Conservation (phyloP, 2,113 vertebrate genomes). For the Poeciliopsis turrubarensis region DNA sequence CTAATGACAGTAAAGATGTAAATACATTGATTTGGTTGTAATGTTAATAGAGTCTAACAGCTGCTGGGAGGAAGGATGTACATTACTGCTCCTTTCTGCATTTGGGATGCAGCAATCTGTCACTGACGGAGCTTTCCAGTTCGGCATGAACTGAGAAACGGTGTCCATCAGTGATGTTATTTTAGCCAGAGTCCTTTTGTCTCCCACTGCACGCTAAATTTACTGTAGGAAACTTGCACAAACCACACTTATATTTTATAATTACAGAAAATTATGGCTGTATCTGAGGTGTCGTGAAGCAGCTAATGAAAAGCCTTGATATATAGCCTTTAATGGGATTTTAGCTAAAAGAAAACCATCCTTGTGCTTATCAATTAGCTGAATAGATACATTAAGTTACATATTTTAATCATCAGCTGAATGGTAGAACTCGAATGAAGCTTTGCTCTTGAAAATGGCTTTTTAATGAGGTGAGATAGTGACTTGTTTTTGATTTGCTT, state of each 20-base stretch:
- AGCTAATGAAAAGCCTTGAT: conserved; percentile 66
- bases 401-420: conserved; percentile 79
- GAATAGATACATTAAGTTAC: conserved; percentile 78
- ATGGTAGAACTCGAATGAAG: conserved; percentile 74
- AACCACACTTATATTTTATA: conserved; percentile 24
- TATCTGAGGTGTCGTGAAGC: conserved; percentile 39
- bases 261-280: conserved; percentile 49
- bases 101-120: no score
- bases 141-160: no score
- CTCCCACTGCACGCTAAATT: no score
- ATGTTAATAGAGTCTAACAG: no score
- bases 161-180: no score
- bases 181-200: no score
- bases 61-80: no score
- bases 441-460: conserved; percentile 74
- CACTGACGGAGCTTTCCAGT: no score
- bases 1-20: no score
- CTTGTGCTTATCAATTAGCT: conserved; percentile 73
- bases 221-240: not conserved
- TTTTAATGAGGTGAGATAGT: conserved; percentile 78
- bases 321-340: conserved; percentile 66
- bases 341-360: conserved; percentile 61
- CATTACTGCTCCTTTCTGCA: no score
- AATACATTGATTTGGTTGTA: no score
- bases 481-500: conserved; percentile 67